Conservation (phyloP, 2,797 vertebrate species). For the Coccyzus lansbergi region DNA sequence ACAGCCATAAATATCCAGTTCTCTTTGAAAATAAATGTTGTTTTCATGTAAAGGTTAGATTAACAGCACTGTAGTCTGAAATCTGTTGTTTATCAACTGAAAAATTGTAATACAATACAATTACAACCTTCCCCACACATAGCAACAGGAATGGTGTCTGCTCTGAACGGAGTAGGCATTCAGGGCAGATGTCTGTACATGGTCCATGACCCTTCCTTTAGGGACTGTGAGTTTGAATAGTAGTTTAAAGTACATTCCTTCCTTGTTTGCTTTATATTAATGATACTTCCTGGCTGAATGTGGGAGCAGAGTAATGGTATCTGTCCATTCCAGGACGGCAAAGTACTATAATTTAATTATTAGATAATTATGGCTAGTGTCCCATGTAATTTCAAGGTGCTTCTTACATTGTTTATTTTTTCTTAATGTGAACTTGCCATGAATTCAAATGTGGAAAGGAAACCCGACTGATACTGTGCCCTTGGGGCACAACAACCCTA, state of each 20-base stretch:
- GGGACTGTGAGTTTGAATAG: background rate
- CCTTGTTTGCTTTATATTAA: background rate
- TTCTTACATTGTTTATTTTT: background rate
- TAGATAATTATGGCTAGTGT: background rate
- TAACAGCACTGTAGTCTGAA: background rate
- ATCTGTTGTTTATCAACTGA: background rate
- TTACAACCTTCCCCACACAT: accelerated
- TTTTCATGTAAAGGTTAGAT: background rate
- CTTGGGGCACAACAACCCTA: too few relatives aligned
- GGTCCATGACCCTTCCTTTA: background rate
- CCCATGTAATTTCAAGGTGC: background rate
- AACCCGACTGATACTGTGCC: background rate
- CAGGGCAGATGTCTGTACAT: background rate
- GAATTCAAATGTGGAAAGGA: background rate
- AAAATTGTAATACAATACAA: background rate
- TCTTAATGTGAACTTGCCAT: background rate
- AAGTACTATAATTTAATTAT: background rate
- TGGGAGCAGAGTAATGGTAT: background rate
- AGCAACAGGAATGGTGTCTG: background rate
- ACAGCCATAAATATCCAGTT: slow-evolving; percentile 16
- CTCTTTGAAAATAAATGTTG: slow-evolving; percentile 5
- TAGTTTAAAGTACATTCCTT: background rate
- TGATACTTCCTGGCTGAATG: background rate
- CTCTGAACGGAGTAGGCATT: background rate
- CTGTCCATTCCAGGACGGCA: background rate